Evolutionary conservation across 2,113 vertebrate species (phyloP).

Genomic region (Oplegnathus fasciatus): DNA sequence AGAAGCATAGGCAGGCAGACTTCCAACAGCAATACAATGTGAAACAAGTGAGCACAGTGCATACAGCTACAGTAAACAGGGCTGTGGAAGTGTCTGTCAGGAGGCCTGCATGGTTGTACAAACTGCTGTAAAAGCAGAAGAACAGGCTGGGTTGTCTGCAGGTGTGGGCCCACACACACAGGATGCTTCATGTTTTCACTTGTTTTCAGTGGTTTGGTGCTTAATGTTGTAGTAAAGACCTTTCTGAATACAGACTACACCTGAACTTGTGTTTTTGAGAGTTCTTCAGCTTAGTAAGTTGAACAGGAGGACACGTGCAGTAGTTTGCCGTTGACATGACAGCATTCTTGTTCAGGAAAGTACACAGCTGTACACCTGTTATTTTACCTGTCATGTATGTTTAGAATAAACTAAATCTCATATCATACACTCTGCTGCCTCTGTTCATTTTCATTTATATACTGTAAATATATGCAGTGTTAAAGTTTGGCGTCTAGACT

Average conservation of each 20-base stretch:
- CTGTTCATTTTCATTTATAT: not conserved
- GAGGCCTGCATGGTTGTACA: not conserved
- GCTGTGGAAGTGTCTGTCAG: not conserved
- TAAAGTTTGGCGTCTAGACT: too few species aligned
- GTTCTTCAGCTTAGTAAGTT: not conserved
- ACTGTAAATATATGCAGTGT: not conserved
- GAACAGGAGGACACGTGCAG: not conserved
- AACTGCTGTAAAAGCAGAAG: not conserved
- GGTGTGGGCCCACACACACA: not conserved
- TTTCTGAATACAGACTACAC: not conserved
- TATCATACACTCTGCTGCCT: not conserved
- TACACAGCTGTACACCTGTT: not conserved
- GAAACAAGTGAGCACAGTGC: not conserved
- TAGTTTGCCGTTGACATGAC: not conserved
- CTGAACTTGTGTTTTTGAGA: not conserved
- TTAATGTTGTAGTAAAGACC: not conserved
- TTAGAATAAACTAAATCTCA: not conserved
- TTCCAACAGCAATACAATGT: constrained; percentile 14
- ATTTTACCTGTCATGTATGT: not conserved
- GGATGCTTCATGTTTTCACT: not conserved
- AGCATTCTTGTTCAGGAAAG: not conserved
- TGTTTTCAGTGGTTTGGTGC: not conserved
- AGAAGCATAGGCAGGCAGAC: constrained; percentile 9
- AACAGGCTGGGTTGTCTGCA: not conserved
- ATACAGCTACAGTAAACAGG: not conserved